These are phyloP conservation scores for Crax fasciolata DNA, from an alignment of 2,797 vertebrate genomes.

Conservation along the genomic window DNA sequence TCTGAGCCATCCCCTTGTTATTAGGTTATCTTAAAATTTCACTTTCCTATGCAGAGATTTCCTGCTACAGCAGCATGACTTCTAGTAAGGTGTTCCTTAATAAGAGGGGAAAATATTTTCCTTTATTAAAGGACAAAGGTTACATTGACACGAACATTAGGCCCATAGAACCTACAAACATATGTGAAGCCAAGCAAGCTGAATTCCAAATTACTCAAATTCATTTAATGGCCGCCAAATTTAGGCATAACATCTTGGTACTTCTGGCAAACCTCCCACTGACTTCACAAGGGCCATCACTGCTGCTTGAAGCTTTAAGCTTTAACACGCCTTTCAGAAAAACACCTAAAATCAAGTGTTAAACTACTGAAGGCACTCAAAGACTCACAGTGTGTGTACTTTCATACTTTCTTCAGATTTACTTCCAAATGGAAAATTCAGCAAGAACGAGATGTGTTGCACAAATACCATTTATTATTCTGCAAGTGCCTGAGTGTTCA, in stretches of 20 bases:
- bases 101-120: background rate
- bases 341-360: background rate
- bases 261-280: background rate
- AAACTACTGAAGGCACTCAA: background rate
- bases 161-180: background rate
- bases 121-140: background rate
- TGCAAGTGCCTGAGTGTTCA: background rate
- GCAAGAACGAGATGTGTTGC: background rate
- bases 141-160: background rate
- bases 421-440: background rate
- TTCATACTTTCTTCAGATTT: conserved; percentile 3
- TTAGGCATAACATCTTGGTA: background rate
- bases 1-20: background rate
- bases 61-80: background rate
- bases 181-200: background rate
- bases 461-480: background rate
- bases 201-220: conserved; percentile 6
- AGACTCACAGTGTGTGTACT: background rate
- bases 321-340: background rate
- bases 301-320: background rate
- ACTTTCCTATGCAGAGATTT: background rate
- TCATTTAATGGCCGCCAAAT: conserved; percentile 14
- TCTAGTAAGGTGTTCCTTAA: background rate
- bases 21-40: background rate
- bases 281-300: conserved; percentile 11